phyloP scores from a whole-genome alignment of 2,797 vertebrate species.

The Aphelocoma californica region DNA sequence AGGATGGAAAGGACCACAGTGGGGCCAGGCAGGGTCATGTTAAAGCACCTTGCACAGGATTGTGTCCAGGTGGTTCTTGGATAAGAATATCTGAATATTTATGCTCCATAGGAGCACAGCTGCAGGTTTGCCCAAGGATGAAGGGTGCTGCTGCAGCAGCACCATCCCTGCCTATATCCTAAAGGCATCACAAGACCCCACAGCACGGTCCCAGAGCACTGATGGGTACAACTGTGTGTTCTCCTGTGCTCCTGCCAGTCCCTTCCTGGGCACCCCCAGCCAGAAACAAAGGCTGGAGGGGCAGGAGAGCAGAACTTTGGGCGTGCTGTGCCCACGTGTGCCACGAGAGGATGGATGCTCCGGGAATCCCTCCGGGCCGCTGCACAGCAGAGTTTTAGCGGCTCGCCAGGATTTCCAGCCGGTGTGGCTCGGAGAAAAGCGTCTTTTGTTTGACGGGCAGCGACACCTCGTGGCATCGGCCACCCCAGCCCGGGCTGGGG shows the following conservation, averaged over 20 bases:
- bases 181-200: neutral
- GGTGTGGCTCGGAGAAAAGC: neutral
- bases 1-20: neutral
- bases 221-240: rapidly evolving
- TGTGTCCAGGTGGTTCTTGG: neutral
- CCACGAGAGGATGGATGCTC: neutral
- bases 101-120: neutral
- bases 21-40: neutral
- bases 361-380: rapidly evolving
- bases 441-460: neutral
- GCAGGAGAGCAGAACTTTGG: rapidly evolving
- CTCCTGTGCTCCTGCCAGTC: neutral
- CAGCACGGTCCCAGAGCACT: neutral
- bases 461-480: conserved; percentile 18
- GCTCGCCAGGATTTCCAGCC: rapidly evolving
- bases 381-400: rapidly evolving
- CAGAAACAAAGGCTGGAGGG: neutral
- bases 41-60: neutral
- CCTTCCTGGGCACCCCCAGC: neutral
- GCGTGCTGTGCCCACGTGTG: neutral
- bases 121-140: rapidly evolving
- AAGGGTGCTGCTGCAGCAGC: neutral
- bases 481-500: too few species aligned
- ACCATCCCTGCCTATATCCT: neutral
- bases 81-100: neutral